Evolutionary conservation across 2,797 vertebrate species (phyloP), one percentile per base, ranked within the genome.

Genomic region (Darevskia nairensis): DNA sequence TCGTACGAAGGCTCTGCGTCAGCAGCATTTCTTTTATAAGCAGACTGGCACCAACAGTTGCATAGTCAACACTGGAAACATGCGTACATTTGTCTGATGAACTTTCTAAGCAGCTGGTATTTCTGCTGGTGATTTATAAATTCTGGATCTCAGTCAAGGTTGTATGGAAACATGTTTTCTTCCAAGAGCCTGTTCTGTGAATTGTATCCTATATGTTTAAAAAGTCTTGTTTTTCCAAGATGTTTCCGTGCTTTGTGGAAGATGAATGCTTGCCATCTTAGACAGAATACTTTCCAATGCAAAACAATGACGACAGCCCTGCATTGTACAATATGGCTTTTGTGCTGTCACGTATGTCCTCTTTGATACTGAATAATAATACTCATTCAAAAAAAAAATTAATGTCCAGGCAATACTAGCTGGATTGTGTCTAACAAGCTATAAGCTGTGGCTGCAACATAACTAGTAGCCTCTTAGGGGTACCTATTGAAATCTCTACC

Each of bases 21-120:
- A 98, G 97, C 93, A 99, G 98, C 95, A 99, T 99, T 95, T 98
- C 98, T 95, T 99, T 99, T 95, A 95, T 99, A 96, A 99, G 98
- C 96, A 98, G 99, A 94, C 96, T 99, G 91, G 99, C 98, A 71
- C 99, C 99, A 93, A 98, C 98, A 15, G 98, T 98, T 89, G 98
- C 98, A 77, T 99, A 98, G 95, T 94, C 80, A 89, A 77, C 89
- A 91, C 88, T 89, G 93, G 89, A 92, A 91, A 88, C 27, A 66
- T 50, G 27, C 7, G 3, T 75, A 86, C 46, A 72, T 1, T 0
- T 94, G 87, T 94, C 90, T 94, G 86, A 94, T 94, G 96, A 96
- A 94, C 96, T 92, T 96, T 96, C 80, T 91, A 95, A 95, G 94
- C 95, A 96, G 95, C 95, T 97, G 96, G 94, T 95, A 96, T 93